Evolutionary conservation across 2,888 invertebrate species (phyloP).

Genomic region (Lasiommata megera): DNA sequence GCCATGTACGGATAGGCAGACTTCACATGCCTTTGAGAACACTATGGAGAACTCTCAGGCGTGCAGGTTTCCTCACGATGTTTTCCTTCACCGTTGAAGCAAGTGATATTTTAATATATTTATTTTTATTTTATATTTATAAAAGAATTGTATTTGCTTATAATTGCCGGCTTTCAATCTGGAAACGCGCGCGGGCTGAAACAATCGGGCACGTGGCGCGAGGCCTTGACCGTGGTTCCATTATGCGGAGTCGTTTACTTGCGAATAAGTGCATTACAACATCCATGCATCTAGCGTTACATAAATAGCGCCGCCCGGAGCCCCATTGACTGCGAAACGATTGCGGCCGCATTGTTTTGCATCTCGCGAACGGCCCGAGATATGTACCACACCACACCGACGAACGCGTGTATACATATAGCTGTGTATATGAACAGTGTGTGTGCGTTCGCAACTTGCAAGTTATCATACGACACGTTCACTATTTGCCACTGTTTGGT

Average conservation of each 20-base stretch:
- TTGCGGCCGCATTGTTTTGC: constrained; percentile 27
- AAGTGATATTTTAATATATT: too few species aligned
- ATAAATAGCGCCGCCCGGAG: constrained; percentile 34
- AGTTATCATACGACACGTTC: background rate
- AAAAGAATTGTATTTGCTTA: too few species aligned
- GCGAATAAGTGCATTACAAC: constrained; percentile 72
- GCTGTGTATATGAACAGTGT: background rate
- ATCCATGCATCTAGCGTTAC: constrained; percentile 40
- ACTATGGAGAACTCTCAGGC: too few species aligned
- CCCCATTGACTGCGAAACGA: constrained; percentile 28
- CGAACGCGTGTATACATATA: background rate
- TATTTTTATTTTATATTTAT: too few species aligned
- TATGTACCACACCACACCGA: background rate
- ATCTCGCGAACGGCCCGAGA: constrained; percentile 12
- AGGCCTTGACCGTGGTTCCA: constrained; percentile 76
- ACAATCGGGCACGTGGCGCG: constrained; percentile 71
- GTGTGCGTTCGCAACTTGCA: background rate
- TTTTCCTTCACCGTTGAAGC: too few species aligned
- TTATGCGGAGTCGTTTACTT: constrained; percentile 67
- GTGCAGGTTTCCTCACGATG: too few species aligned
- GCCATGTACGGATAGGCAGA: too few species aligned
- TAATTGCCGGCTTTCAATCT: constrained; percentile 8
- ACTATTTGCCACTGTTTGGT: too few species aligned
- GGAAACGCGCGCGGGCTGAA: constrained; percentile 34
- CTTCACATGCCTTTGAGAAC: too few species aligned